Evolutionary conservation across 1,140 invertebrate genomes (phyloP).

Genomic region (Ips typographus): DNA sequence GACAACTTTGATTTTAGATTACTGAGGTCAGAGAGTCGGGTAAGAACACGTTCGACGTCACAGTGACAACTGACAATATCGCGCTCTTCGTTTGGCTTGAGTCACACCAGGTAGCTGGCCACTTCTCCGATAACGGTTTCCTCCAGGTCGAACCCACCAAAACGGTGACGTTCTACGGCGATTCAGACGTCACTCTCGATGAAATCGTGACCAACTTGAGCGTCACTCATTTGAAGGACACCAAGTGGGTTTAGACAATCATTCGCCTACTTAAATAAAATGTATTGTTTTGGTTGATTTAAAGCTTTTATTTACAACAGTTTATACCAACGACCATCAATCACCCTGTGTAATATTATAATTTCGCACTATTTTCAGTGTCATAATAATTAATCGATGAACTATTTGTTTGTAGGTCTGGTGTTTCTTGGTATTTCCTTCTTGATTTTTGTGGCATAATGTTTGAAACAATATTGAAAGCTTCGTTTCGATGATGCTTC

Average conservation of each 20-base stretch:
- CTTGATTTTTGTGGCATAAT: too few species aligned
- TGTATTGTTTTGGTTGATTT: too few species aligned
- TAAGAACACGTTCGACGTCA: slow-evolving; percentile 25
- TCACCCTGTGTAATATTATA: too few species aligned
- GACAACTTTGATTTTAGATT: slow-evolving; percentile 19
- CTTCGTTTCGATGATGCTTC: too few species aligned
- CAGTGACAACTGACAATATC: slow-evolving; percentile 30
- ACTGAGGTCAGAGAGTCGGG: slow-evolving; percentile 9
- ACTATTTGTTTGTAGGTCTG: too few species aligned
- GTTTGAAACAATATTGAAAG: too few species aligned
- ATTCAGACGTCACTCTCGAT: slow-evolving; percentile 16
- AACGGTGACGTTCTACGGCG: slow-evolving; percentile 31
- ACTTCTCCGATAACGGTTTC: slow-evolving; percentile 40
- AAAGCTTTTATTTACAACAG: too few species aligned
- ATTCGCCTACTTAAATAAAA: too few species aligned
- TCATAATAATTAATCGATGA: too few species aligned
- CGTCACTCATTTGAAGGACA: slow-evolving; percentile 35
- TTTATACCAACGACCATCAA: too few species aligned
- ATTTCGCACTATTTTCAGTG: too few species aligned
- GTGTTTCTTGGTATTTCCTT: too few species aligned
- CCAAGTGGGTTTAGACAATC: slow-evolving; percentile 14
- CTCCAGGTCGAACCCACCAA: slow-evolving; percentile 29
- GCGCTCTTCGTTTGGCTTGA: slow-evolving; percentile 42
- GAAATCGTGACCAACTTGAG: slow-evolving; percentile 26
- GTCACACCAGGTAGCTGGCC: slow-evolving; percentile 24